Conservation (phyloP, 2,888 invertebrate species). For the Ecliptopera silaceata region DNA sequence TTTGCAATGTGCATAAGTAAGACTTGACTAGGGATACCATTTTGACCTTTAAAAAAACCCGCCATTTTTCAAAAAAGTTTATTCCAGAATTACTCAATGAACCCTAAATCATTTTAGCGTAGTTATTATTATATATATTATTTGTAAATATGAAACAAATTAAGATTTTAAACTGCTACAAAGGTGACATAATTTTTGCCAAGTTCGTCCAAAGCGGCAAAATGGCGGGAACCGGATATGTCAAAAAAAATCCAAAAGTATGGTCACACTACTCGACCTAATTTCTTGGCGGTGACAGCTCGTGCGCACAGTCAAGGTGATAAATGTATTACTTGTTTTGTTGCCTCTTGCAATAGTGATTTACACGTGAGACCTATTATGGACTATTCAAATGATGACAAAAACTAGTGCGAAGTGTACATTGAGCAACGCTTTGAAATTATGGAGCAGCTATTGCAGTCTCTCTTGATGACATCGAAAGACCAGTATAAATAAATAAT, state of each 20-base stretch:
- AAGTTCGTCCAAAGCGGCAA: background rate
- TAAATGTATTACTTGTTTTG: conserved; percentile 19
- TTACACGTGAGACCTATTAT: conserved; percentile 10
- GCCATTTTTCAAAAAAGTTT: background rate
- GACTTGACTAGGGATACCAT: background rate
- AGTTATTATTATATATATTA: too few species aligned
- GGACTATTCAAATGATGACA: conserved; percentile 5
- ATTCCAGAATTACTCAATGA: too few species aligned
- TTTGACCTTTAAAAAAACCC: background rate
- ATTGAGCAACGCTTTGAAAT: background rate
- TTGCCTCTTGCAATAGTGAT: conserved; percentile 23
- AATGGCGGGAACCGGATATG: background rate
- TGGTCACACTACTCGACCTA: conserved; percentile 6
- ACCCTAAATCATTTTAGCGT: too few species aligned
- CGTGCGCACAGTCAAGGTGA: conserved; percentile 22
- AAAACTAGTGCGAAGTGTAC: conserved; percentile 7
- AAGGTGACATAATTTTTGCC: background rate
- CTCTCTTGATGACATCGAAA: background rate
- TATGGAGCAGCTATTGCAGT: background rate
- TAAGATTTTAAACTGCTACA: background rate
- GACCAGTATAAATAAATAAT: too few species aligned
- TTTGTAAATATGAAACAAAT: too few species aligned
- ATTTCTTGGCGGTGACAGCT: conserved; percentile 18
- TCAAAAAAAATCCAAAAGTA: background rate
- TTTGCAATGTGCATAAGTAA: conserved; percentile 1